Conservation (phyloP, 1,140 invertebrate genomes). For the Apis florea region DNA sequence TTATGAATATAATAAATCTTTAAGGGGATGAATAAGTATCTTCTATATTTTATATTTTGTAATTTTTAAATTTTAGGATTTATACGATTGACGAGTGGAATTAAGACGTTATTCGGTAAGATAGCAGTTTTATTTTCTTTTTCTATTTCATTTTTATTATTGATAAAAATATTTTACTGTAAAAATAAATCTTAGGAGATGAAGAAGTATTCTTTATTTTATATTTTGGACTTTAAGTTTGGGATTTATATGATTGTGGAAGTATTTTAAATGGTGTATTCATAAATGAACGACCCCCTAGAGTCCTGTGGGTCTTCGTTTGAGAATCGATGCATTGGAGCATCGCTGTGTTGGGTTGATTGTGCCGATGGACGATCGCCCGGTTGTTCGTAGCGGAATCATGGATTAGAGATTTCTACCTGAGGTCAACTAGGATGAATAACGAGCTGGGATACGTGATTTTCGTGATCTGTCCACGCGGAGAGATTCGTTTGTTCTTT, state of each 20-base stretch:
- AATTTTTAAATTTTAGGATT: no score
- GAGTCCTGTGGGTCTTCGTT: not conserved
- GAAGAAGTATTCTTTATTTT: not conserved
- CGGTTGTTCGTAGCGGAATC: conserved; percentile 72
- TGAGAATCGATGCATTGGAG: conserved; percentile 39
- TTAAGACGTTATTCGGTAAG: no score
- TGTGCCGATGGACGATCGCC: conserved; percentile 48
- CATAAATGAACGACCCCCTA: not conserved
- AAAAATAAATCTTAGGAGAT: not conserved
- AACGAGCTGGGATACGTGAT: conserved; percentile 21
- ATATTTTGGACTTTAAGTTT: no score
- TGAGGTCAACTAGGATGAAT: conserved; percentile 64
- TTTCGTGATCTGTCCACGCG: conserved; percentile 8
- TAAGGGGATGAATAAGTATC: not conserved
- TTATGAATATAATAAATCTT: not conserved
- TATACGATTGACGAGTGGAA: no score
- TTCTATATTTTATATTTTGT: not conserved
- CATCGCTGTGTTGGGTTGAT: conserved; percentile 30
- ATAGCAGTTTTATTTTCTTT: no score
- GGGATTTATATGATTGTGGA: not conserved
- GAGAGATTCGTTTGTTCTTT: not conserved
- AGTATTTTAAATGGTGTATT: not conserved
- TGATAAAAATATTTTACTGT: not conserved
- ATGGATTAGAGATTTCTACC: conserved; percentile 77
- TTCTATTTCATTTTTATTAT: no score